Evolutionary conservation across 2,888 invertebrate species (phyloP).

Genomic region (Megalurothrips usitatus): DNA sequence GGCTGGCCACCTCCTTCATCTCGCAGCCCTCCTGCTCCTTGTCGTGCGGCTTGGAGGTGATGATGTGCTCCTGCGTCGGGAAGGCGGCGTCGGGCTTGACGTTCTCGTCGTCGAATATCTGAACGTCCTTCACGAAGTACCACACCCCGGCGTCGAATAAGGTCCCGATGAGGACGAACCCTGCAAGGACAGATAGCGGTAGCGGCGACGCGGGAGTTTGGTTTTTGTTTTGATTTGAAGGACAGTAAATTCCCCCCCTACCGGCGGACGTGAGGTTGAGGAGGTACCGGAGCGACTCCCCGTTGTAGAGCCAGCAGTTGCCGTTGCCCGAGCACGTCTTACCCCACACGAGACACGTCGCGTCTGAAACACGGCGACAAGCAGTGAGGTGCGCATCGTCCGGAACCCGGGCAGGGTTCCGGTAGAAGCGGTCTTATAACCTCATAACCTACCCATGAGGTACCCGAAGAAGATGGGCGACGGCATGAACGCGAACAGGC

Average conservation of each 20-base stretch:
- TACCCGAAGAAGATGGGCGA: conserved; percentile 72
- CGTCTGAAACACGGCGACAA: conserved; percentile 47
- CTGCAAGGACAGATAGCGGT: conserved; percentile 41
- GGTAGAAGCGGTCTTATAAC: too few relatives aligned
- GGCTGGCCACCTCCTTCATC: not conserved
- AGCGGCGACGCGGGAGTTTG: too few relatives aligned
- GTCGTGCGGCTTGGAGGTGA: not conserved
- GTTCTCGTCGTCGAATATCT: conserved; percentile 64
- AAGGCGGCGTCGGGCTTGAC: conserved; percentile 41
- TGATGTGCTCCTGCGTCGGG: not conserved
- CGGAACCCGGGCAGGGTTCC: too few relatives aligned
- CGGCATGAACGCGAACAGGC: conserved; percentile 67
- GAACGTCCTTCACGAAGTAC: conserved; percentile 63
- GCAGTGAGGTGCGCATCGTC: too few relatives aligned
- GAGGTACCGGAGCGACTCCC: conserved; percentile 57
- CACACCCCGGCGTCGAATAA: conserved; percentile 63
- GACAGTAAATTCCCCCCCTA: not conserved
- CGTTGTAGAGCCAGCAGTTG: conserved; percentile 71
- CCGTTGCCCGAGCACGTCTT: conserved; percentile 65
- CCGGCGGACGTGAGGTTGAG: conserved; percentile 62
- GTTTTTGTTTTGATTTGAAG: conserved; percentile 5
- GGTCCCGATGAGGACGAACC: conserved; percentile 59
- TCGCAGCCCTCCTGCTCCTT: not conserved
- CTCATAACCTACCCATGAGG: conserved; percentile 55
- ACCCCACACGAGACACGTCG: conserved; percentile 67